phyloP scores from a whole-genome alignment of 2,113 vertebrate genomes.

The Acinonyx jubatus region DNA sequence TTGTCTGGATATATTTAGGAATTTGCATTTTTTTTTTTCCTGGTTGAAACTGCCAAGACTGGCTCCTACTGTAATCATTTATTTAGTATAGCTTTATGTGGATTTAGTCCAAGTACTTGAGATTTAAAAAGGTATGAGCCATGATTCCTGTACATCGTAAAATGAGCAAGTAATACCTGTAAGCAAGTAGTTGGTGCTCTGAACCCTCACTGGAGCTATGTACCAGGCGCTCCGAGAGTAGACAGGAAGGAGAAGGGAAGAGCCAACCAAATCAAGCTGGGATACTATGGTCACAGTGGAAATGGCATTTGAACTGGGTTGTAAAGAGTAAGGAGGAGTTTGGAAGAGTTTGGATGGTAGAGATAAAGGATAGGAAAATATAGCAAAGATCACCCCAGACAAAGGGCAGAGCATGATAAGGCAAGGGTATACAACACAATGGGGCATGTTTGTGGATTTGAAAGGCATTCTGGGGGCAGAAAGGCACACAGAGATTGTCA shows the following conservation, averaged over 20 bases:
- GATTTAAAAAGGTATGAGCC: neutral
- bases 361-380: no score
- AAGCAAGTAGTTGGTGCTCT: neutral
- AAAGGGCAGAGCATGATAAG: neutral
- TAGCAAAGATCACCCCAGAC: neutral
- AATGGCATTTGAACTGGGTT: neutral
- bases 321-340: neutral
- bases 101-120: neutral
- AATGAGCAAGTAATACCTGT: neutral
- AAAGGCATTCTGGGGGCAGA: neutral
- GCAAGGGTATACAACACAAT: neutral
- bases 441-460: neutral
- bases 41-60: neutral
- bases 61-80: neutral
- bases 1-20: conserved; percentile 46
- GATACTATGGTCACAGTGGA: neutral
- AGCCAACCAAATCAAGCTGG: neutral
- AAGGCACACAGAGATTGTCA: neutral
- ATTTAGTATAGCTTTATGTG: neutral
- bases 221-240: neutral
- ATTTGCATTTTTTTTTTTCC: neutral
- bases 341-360: neutral
- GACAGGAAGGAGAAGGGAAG: neutral
- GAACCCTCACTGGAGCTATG: neutral
- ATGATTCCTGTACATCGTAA: neutral